A percentile compares a stretch with the other conserved stretches of the same genome.
phyloP scores from a whole-genome alignment of 1,140 invertebrate genomes.

The Bombus superbus region DNA sequence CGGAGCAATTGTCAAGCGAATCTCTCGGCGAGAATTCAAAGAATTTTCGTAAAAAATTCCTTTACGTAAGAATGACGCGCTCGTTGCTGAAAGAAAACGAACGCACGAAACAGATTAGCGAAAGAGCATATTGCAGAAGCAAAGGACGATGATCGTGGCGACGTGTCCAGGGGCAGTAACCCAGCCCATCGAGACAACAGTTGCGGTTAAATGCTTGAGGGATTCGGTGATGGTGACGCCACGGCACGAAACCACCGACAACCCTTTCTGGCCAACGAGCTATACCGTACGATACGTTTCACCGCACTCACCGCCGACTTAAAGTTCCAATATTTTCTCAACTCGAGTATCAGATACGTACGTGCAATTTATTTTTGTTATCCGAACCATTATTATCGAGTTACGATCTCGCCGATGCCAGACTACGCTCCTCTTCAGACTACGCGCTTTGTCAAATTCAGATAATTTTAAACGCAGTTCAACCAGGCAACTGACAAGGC shows the following conservation, averaged over 20 bases:
- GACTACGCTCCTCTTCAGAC: not conserved
- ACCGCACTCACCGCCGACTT: slow-evolving; percentile 17
- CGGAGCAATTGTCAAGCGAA: too few species aligned
- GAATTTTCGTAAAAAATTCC: too few species aligned
- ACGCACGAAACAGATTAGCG: not conserved
- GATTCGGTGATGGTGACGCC: slow-evolving; percentile 51
- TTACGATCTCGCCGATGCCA: not conserved
- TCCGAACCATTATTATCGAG: not conserved
- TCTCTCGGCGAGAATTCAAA: too few species aligned
- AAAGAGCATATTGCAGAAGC: not conserved
- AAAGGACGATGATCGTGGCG: not conserved
- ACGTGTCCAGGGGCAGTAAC: slow-evolving; percentile 62
- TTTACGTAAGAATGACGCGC: too few species aligned
- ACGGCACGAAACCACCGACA: slow-evolving; percentile 64
- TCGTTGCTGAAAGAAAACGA: too few species aligned
- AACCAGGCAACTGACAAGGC: too few species aligned
- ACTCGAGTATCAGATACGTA: not conserved
- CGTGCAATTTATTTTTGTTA: not conserved
- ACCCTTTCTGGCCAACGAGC: slow-evolving; percentile 37
- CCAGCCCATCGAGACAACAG: slow-evolving; percentile 79
- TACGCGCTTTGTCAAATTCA: too few species aligned
- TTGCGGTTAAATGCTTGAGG: slow-evolving; percentile 81
- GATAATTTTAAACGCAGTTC: not conserved
- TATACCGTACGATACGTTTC: slow-evolving; percentile 10
- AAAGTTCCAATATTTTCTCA: not conserved